phyloP scores from a whole-genome alignment of 2,113 vertebrate species.

The Syngnathus scovelli region DNA sequence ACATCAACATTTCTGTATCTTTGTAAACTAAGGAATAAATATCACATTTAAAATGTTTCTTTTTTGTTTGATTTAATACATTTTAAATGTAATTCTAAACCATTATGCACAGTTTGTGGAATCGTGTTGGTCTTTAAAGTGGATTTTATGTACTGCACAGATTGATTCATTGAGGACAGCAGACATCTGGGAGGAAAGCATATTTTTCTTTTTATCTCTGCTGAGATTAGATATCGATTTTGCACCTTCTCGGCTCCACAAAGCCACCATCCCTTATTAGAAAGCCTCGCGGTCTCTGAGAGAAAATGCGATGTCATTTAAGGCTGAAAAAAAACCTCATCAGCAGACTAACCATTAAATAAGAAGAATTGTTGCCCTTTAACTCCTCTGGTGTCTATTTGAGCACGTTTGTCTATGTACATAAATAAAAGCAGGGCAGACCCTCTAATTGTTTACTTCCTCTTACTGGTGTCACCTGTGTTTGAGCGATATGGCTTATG shows the following conservation, averaged over 20 bases:
- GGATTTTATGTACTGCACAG: slow-evolving; percentile 18
- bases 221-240: slow-evolving; percentile 69
- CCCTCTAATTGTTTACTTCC: neutral
- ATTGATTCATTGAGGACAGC: slow-evolving; percentile 53
- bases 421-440: neutral
- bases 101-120: slow-evolving; percentile 16
- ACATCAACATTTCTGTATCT: too few relatives aligned
- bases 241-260: slow-evolving; percentile 40
- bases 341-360: slow-evolving; percentile 27
- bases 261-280: slow-evolving; percentile 38
- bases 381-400: slow-evolving; percentile 6
- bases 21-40: neutral
- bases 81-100: neutral
- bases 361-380: slow-evolving; percentile 13
- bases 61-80: neutral
- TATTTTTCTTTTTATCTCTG: slow-evolving; percentile 59
- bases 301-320: slow-evolving; percentile 48
- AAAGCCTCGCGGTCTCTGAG: slow-evolving; percentile 27
- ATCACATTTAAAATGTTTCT: too few relatives aligned
- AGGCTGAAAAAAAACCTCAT: slow-evolving; percentile 25
- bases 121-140: slow-evolving; percentile 30
- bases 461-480: slow-evolving; percentile 51
- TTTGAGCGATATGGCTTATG: slow-evolving; percentile 41
- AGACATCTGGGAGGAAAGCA: slow-evolving; percentile 37
- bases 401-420: neutral